Evolutionary conservation across 2,113 vertebrate species (phyloP), one percentile per base, ranked within the genome.

Genomic region (Zeus faber): DNA sequence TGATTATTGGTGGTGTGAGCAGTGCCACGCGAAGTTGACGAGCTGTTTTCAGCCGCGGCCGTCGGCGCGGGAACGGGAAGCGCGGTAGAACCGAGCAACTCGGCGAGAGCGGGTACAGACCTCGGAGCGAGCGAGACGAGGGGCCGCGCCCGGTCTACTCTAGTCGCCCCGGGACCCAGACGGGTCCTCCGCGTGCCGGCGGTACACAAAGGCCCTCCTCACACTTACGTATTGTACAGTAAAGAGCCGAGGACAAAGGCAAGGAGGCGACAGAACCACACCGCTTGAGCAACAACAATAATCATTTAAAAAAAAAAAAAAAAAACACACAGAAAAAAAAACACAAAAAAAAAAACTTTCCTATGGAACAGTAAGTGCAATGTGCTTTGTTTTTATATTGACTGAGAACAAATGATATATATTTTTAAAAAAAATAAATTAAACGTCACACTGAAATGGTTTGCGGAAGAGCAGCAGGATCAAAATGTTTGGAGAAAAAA

Each of bases 331-430:
- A 78, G 75, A 80, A 88, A 89, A 88, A 89, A 62, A 88, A 70
- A 89, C 87, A 89, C 88, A 88, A 87, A 85, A 37, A 11, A n/a
- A n/a, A n/a, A 88, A 87, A 84, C 79, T 88, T 90, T 90, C 87
- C 87, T 91, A 89, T 89, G 87, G 88, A 91, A 90, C 89, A 90
- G 87, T 89, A 86, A 90, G 88, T 89, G 90, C 87, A 90, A 91
- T 91, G 90, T 91, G 90, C 87, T 90, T 91, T 85, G 84, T 90
- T 91, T 91, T 91, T 91, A 90, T 91, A 91, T 91, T 89, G 89
- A 91, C 88, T 90, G 85, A 90, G 87, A 91, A 90, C 90, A 91
- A 89, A 90, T 89, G 81, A 89, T 91, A 91, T 91, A 91, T 91
- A 91, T 91, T 90, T 91, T 91, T 88, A 44, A 90, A 89, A n/a